Percentiles rank a stretch among this genome's conserved stretches.
These are phyloP conservation scores for Halichoerus grypus DNA, from an alignment of 2,113 vertebrate genomes.

Conservation along the genomic window DNA sequence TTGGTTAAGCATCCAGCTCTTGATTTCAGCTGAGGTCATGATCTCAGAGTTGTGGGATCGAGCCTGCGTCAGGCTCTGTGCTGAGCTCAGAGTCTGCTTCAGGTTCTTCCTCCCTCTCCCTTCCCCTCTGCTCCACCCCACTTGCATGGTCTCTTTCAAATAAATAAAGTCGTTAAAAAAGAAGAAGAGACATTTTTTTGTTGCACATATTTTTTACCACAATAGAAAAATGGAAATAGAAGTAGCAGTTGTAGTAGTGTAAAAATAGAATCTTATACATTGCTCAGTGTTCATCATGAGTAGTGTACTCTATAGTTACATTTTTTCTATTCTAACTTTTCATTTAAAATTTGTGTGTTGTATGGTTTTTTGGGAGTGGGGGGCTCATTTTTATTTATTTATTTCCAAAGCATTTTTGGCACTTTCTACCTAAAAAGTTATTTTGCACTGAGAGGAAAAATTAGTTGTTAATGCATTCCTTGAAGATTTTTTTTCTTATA, in stretches of 20 bases:
- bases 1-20: neutral
- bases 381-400: neutral
- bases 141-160: neutral
- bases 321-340: slow-evolving; percentile 1
- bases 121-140: neutral
- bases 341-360: neutral
- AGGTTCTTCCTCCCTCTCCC: neutral
- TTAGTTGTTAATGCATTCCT: neutral
- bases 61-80: neutral
- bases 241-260: neutral
- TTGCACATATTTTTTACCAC: neutral
- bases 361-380: neutral
- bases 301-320: neutral
- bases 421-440: neutral
- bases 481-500: neutral
- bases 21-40: neutral
- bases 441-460: neutral
- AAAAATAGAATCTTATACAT: neutral
- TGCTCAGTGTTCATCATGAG: neutral
- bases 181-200: neutral
- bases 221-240: neutral
- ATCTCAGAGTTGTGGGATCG: neutral
- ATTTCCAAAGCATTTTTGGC: neutral
- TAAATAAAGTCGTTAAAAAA: neutral
- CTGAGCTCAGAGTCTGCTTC: neutral